Evolutionary conservation across 2,797 vertebrate species (phyloP).

Genomic region (Siniperca obscura): DNA sequence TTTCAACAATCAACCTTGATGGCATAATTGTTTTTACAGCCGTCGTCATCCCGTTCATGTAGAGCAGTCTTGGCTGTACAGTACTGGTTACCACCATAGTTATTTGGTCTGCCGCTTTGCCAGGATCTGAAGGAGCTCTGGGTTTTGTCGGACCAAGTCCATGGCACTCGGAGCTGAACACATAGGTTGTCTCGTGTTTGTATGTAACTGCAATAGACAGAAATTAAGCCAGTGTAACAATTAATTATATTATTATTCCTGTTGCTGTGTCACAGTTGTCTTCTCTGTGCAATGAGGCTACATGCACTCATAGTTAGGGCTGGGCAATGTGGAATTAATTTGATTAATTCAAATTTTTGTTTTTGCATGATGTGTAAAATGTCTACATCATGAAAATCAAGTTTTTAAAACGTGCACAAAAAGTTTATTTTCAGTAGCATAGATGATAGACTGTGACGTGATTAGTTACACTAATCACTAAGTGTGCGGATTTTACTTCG

Average conservation of each 20-base stretch:
- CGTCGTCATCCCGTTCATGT: not conserved
- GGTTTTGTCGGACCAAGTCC: conserved; percentile 38
- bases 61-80: accelerated
- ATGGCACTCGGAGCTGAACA: not conserved
- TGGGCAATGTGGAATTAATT: not conserved
- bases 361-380: no score
- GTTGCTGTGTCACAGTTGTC: not conserved
- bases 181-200: not conserved
- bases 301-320: not conserved
- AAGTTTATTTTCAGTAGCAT: no score
- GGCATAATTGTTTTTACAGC: accelerated
- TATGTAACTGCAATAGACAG: conserved; percentile 8
- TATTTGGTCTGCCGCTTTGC: accelerated
- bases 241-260: not conserved
- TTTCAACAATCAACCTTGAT: conserved; percentile 27
- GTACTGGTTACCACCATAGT: accelerated
- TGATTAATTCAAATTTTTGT: not conserved
- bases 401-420: no score
- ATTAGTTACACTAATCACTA: no score
- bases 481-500: no score
- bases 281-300: not conserved
- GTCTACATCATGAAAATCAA: no score
- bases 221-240: no score
- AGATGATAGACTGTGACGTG: no score
- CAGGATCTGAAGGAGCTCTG: conserved; percentile 15